Conservation (phyloP, 2,113 vertebrate species). For the Glaucidium brasilianum region DNA sequence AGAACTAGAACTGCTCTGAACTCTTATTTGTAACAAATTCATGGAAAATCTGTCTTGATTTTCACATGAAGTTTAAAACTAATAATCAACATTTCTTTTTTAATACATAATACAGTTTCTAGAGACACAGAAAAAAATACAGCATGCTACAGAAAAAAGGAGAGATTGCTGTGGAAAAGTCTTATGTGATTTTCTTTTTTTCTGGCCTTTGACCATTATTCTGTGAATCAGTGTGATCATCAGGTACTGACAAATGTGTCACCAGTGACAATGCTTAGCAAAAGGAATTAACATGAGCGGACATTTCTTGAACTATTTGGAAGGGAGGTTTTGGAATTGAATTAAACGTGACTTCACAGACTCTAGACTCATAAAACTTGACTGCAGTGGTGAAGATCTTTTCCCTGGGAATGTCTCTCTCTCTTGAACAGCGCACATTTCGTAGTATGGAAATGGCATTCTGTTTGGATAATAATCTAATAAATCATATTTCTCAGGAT, state of each 20-base stretch:
- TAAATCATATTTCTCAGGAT: slow-evolving; percentile 39
- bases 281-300: not conserved
- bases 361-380: not conserved
- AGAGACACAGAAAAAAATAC: not conserved
- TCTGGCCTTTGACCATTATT: not conserved
- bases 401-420: not conserved
- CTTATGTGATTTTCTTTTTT: not conserved
- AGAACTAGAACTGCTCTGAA: not conserved
- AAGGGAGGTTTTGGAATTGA: not conserved
- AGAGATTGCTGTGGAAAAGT: not conserved
- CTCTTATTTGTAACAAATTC: not conserved
- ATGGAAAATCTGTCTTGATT: not conserved
- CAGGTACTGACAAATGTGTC: not conserved
- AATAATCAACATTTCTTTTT: not conserved
- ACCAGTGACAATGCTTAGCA: not conserved
- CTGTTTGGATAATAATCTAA: not conserved
- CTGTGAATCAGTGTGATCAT: not conserved
- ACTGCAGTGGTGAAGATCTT: not conserved
- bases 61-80: not conserved
- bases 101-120: not conserved
- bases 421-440: not conserved
- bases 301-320: not conserved
- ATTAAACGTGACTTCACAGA: slow-evolving; percentile 20
- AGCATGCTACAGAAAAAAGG: not conserved
- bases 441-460: not conserved